Base-by-base conservation (phyloP, 2,888 invertebrate species). In the Plemyria rubiginata region DNA sequence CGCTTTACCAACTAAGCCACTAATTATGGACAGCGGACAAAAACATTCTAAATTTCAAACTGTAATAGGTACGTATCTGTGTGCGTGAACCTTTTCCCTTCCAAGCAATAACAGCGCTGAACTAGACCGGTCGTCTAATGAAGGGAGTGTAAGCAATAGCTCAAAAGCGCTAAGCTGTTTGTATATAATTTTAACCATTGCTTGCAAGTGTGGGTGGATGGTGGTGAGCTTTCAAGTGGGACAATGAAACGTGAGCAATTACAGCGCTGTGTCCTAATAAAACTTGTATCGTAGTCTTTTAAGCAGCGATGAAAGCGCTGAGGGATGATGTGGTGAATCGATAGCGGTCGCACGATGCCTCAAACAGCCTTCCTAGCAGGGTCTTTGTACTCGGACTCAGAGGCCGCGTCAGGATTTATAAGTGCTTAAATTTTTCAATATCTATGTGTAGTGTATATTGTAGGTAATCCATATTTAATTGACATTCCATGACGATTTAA, bases 271-370 rank as follows among this genome's bases (percentile, higher is more conserved):
- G 43, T 53, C 51, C 43, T 15, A 11, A 12, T 11, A 38, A 45
- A 38, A 15, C 38, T 45, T 22, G 52, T 56, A 12, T 45, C 38
- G 6, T 9, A 50, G 15, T 16, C 9, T 11, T 12, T 40, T 4
- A 7, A 32, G 28, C 52, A 81, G 79, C 79, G 81, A 59, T 80
- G 55, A 56, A 72, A 80, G 72, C 78, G 87, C 82, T 86, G 57
- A 13, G 62, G 36, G 60, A 62, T 48, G n/a, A 11, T 41, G 45
- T 45, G 13, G 40, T 51, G n/a, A 50, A 66, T 62, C 66, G 81
- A 90, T 90, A 89, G 85, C 84, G 75, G 78, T 68, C 76, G 78
- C 68, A 86, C 88, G 84, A 72, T 79, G 86, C 77, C 78, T 73
- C 73, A 62, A 16, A 49, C 45, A 45, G 52, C 55, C 60, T 56